A percentile compares a stretch with the other conserved stretches of the same genome.
These are phyloP conservation scores for Argya squamiceps DNA, from an alignment of 2,797 vertebrate species.

Conservation along the genomic window DNA sequence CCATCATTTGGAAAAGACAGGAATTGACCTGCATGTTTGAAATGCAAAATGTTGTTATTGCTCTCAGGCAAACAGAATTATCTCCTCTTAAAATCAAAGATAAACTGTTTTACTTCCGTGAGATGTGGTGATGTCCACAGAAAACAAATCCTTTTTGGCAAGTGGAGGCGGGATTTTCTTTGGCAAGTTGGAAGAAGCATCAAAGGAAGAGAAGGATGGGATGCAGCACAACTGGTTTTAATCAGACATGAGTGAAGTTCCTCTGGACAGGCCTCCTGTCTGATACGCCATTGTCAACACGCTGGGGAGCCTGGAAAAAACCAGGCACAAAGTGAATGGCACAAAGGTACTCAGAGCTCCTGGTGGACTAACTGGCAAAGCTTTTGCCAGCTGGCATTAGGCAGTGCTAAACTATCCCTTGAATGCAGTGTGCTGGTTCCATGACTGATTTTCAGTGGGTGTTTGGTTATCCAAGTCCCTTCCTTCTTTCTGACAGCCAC, in stretches of 20 bases:
- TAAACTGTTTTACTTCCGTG: slow-evolving; percentile 14
- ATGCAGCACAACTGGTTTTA: slow-evolving; percentile 73
- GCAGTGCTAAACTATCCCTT: neutral
- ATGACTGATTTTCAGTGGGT: neutral
- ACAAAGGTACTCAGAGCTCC: neutral
- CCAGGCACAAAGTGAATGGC: neutral
- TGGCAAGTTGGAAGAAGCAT: slow-evolving; percentile 61
- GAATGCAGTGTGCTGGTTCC: neutral
- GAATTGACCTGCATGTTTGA: neutral
- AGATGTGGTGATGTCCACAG: slow-evolving; percentile 4
- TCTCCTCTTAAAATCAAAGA: slow-evolving; percentile 28
- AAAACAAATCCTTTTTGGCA: slow-evolving; percentile 45
- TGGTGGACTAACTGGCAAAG: neutral
- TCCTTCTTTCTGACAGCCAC: neutral
- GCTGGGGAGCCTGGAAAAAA: slow-evolving; percentile 13
- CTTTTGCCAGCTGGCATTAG: neutral
- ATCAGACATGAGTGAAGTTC: slow-evolving; percentile 58
- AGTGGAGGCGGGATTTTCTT: slow-evolving; percentile 62
- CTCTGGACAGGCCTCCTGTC: slow-evolving; percentile 44
- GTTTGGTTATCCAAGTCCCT: neutral
- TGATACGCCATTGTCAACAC: neutral
- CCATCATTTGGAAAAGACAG: neutral
- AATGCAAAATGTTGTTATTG: neutral
- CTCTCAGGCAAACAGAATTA: slow-evolving; percentile 35
- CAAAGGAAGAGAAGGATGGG: slow-evolving; percentile 65